Evolutionary conservation across 2,797 vertebrate species (phyloP).

Genomic region (Hipposideros larvatus): DNA sequence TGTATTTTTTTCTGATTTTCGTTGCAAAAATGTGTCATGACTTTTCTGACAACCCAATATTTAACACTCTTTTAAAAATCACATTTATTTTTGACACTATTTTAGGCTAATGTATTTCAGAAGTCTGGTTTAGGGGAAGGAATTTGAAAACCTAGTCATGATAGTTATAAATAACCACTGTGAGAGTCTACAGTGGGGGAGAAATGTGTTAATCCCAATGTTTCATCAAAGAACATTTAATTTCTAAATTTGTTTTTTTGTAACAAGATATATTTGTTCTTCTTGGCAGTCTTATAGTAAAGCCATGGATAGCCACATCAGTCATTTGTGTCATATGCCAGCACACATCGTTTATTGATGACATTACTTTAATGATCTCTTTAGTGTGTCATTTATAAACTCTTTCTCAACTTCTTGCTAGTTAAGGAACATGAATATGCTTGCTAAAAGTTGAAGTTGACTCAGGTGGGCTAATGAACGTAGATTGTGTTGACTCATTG

Average conservation of each 20-base stretch:
- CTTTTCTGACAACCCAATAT: no score
- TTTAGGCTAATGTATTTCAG: neutral
- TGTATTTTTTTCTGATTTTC: no score
- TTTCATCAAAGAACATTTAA: conserved; percentile 2
- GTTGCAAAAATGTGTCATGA: no score
- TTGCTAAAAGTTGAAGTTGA: neutral
- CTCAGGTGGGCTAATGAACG: conserved; percentile 35
- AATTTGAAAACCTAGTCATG: neutral
- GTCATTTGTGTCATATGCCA: neutral
- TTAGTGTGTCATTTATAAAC: neutral
- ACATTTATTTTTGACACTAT: neutral
- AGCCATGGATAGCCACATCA: neutral
- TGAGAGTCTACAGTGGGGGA: neutral
- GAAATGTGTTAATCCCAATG: neutral
- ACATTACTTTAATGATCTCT: neutral
- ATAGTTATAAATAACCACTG: neutral
- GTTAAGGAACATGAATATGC: neutral
- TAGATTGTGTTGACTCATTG: conserved; percentile 6
- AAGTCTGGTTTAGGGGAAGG: conserved; percentile 4
- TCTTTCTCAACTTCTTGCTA: neutral
- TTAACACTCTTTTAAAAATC: neutral
- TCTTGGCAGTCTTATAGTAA: neutral
- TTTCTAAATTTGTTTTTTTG: neutral
- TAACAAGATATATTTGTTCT: neutral
- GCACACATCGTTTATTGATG: neutral